A percentile compares a stretch with the other conserved stretches of the same genome.
Evolutionary conservation across 2,797 vertebrate genomes (phyloP).

Genomic region (Anableps anableps): DNA sequence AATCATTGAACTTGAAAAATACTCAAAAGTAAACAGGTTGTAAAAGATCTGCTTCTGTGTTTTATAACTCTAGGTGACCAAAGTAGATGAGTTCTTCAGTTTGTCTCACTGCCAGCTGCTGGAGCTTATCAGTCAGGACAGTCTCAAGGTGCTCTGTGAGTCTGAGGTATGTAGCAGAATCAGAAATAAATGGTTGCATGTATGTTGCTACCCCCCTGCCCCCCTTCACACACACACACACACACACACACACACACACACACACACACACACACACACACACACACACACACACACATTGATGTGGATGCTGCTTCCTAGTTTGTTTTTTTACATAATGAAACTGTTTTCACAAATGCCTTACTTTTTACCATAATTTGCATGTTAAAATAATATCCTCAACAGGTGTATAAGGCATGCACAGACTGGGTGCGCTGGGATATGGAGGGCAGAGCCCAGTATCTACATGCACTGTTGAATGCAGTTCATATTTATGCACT

Average conservation of each 20-base stretch:
- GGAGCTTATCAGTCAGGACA: slow-evolving; percentile 87
- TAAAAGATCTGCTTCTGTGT: slow-evolving; percentile 7
- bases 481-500: slow-evolving; percentile 87
- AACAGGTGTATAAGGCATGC: slow-evolving; percentile 86
- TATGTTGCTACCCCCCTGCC: neutral
- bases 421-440: slow-evolving; percentile 87
- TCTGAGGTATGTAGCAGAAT: slow-evolving; percentile 73
- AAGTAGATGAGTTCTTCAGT: slow-evolving; percentile 87
- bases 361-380: neutral
- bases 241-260: no score
- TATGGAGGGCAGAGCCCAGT: slow-evolving; percentile 81
- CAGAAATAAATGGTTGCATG: neutral
- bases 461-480: slow-evolving; percentile 86
- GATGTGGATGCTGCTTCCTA: neutral
- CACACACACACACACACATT: no score
- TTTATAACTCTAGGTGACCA: slow-evolving; percentile 79
- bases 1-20: neutral
- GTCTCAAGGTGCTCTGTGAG: slow-evolving; percentile 87
- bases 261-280: no score
- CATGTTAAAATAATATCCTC: neutral
- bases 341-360: neutral
- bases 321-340: neutral
- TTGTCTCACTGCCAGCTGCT: slow-evolving; percentile 87
- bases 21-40: neutral
- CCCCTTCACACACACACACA: no score